Evolutionary conservation across 2,797 vertebrate species (phyloP).

Genomic region (Pseudocheirus occidentalis): DNA sequence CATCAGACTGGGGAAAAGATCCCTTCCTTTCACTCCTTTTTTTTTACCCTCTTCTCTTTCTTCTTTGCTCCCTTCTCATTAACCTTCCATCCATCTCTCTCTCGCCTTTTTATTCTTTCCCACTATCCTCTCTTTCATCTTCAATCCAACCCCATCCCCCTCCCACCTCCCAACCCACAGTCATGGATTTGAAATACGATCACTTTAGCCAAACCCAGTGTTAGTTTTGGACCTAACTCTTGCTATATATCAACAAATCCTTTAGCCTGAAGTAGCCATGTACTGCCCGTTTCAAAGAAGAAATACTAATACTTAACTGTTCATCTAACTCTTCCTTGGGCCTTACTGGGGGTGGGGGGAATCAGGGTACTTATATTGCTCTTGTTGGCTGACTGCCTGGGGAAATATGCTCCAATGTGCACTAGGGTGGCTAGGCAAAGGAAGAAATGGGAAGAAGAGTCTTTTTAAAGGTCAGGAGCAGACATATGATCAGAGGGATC

Average conservation of each 20-base stretch:
- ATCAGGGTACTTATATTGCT: not conserved
- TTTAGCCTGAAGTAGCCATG: not conserved
- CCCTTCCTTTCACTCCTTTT: not conserved
- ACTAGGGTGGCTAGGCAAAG: not conserved
- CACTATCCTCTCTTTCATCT: not conserved
- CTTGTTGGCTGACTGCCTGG: not conserved
- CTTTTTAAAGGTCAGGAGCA: constrained; percentile 43
- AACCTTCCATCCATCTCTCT: not conserved
- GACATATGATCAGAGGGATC: constrained; percentile 10
- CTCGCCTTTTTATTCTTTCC: not conserved
- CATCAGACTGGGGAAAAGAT: not conserved
- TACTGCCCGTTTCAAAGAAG: not conserved
- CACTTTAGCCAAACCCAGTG: constrained; percentile 34
- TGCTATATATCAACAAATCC: constrained; percentile 1
- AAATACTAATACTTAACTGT: not conserved
- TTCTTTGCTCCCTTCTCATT: not conserved
- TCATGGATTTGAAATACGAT: constrained; percentile 30
- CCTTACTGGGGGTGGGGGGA: not conserved
- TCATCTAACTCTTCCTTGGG: not conserved
- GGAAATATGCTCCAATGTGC: not conserved
- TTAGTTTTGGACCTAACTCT: constrained; percentile 37
- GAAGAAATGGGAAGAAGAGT: not conserved
- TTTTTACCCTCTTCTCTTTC: not conserved
- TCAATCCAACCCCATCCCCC: not conserved
- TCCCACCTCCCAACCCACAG: not conserved